phyloP scores from a whole-genome alignment of 2,888 invertebrate species.

The Magallana nippona region DNA sequence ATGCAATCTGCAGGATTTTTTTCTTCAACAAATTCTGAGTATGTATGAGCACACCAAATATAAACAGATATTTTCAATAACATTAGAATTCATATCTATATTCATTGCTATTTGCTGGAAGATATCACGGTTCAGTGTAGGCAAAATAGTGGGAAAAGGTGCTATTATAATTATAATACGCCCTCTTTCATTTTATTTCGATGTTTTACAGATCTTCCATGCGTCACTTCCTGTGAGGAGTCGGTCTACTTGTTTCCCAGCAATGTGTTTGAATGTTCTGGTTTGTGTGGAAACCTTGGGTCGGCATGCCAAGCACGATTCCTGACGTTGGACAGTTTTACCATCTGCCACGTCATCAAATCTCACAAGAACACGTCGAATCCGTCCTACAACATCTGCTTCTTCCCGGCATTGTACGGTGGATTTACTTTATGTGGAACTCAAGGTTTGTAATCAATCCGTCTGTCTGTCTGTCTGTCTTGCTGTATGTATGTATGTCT shows the following conservation, averaged over 20 bases:
- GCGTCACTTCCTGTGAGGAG: background rate
- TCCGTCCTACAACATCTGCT: slow-evolving; percentile 12
- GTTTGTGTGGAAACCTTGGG: background rate
- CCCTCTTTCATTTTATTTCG: no score
- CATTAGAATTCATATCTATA: no score
- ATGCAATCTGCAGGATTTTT: no score
- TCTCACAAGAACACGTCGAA: background rate
- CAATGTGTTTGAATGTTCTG: background rate
- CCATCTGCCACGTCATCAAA: background rate
- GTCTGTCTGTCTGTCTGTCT: no score
- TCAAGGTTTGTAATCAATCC: background rate
- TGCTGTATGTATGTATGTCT: no score
- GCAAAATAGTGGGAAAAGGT: no score
- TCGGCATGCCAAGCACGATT: background rate
- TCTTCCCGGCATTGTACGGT: background rate
- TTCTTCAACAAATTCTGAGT: no score
- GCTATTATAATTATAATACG: no score
- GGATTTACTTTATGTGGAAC: background rate
- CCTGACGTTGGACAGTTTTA: background rate
- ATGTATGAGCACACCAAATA: no score
- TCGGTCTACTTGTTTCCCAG: background rate
- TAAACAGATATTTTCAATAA: no score
- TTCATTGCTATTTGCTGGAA: no score
- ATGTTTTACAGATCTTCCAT: background rate
- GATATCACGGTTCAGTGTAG: no score